Percentiles rank a stretch among this genome's conserved stretches.
phyloP scores from a whole-genome alignment of 2,888 invertebrate species.

The Ormyrus nitidulus region DNA sequence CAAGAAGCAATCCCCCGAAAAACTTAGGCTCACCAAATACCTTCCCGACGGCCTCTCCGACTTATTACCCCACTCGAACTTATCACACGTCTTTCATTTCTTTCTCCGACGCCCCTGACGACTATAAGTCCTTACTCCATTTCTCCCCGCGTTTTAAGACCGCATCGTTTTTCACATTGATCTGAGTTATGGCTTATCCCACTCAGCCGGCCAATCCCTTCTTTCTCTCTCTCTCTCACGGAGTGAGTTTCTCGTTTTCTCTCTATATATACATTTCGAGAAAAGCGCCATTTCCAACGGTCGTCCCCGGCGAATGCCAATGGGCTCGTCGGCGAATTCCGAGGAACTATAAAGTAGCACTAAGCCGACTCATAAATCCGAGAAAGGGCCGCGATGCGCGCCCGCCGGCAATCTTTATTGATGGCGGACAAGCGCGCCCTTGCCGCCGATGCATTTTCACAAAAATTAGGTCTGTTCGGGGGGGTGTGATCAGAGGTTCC shows the following conservation, averaged over 20 bases:
- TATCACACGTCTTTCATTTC: background rate
- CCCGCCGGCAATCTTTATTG: slow-evolving; percentile 17
- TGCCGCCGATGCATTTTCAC: no score
- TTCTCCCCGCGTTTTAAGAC: slow-evolving; percentile 28
- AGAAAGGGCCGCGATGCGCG: slow-evolving; percentile 12
- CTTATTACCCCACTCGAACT: background rate
- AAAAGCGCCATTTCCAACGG: no score
- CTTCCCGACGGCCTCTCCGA: no score
- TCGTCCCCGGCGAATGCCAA: slow-evolving; percentile 1
- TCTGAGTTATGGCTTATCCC: slow-evolving; percentile 62
- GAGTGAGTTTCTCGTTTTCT: no score
- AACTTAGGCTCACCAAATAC: no score
- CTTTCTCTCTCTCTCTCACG: no score
- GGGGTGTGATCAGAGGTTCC: no score
- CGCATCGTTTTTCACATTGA: slow-evolving; percentile 60
- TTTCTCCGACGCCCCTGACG: background rate
- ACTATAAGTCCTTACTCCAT: no score
- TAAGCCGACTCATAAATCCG: slow-evolving; percentile 28
- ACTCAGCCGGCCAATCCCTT: slow-evolving; percentile 53
- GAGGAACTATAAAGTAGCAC: background rate
- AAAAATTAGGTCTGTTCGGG: no score
- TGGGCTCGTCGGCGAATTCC: slow-evolving; percentile 5
- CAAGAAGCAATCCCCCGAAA: no score
- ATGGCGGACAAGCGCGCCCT: background rate
- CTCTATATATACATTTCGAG: no score